Base-by-base conservation (phyloP, 1,140 invertebrate genomes). In the Drosophila lowei region DNA sequence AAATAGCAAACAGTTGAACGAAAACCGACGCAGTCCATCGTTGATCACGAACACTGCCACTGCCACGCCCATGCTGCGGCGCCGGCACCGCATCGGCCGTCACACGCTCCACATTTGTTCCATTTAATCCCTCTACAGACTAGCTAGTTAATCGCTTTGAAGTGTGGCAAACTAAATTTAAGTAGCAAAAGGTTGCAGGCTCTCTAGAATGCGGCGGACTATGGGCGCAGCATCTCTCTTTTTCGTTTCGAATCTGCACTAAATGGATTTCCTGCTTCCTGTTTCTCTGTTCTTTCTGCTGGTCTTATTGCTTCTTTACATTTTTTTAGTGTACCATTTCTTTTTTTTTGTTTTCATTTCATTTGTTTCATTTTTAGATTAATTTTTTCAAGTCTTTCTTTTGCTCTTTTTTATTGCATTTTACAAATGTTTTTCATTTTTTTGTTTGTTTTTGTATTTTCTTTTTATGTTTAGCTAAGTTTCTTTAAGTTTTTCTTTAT, bases 401-500 rank as follows among this genome's bases (percentile, higher is more conserved):
- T 90, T 90, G 89, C 84, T 90, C 71, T 85, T 90, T 90, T 90
- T 90, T 90, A 90, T 90, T 90, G 81, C 72, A 77, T 90, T 79
- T 89, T 90, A 75, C 76, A 79, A 66, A 61, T 77, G 63, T 78
- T 78, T 75, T 75, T 75, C 72, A 75, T 75, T 75, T 75, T 75
- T 74, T 75, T 75, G 63, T 74, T 44, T 38, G 4, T 61, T 75
- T 60, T 68, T 55, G 49, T 50, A 59, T 62, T 55, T 64, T 63
- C 61, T 55, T 47, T 57, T 46, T 34, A 74, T 73, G 38, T 72
- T 80, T 79, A 88, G 85, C 83, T 88, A 84, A 70, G 65, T 75
- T 38, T 77, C 44, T 66, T 76, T 61, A 72, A 65, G 77, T 38
- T 34, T 13, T 13, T 38, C 34, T 68, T 79, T 68, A 75, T 65